These are phyloP conservation scores for Melanocharis versteri DNA, from an alignment of 2,113 vertebrate species.

Conservation along the genomic window DNA sequence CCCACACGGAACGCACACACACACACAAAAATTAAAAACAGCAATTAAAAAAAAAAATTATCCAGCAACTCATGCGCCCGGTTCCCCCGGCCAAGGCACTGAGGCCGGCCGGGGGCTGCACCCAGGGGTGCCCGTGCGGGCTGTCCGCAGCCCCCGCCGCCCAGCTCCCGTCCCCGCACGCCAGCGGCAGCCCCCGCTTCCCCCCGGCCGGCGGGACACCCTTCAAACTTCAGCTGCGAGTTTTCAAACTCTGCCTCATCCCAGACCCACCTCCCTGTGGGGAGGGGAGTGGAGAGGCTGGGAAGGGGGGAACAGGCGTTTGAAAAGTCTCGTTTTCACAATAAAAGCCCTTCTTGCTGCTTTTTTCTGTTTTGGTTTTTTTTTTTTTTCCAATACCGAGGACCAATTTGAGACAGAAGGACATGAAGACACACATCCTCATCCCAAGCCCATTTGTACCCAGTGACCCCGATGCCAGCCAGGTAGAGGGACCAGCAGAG, in stretches of 20 bases:
- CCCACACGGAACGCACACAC: background rate
- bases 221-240: background rate
- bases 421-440: background rate
- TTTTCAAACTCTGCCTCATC: conserved; percentile 42
- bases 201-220: background rate
- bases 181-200: fast-evolving
- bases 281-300: conserved; percentile 44
- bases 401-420: background rate
- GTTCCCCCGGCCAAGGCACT: background rate
- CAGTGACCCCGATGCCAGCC: fast-evolving
- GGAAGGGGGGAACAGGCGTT: background rate
- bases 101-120: background rate
- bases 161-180: background rate
- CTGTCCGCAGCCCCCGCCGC: background rate
- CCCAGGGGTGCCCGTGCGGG: background rate
- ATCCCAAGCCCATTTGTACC: background rate
- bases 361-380: background rate
- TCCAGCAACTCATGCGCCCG: background rate
- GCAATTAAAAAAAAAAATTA: background rate
- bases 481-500: background rate
- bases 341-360: conserved; percentile 60
- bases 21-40: too few relatives aligned
- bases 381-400: background rate
- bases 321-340: conserved; percentile 60
- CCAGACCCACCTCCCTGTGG: conserved; percentile 52